phyloP scores from a whole-genome alignment of 2,797 vertebrate species.

The Tenualosa thibaudeaui region DNA sequence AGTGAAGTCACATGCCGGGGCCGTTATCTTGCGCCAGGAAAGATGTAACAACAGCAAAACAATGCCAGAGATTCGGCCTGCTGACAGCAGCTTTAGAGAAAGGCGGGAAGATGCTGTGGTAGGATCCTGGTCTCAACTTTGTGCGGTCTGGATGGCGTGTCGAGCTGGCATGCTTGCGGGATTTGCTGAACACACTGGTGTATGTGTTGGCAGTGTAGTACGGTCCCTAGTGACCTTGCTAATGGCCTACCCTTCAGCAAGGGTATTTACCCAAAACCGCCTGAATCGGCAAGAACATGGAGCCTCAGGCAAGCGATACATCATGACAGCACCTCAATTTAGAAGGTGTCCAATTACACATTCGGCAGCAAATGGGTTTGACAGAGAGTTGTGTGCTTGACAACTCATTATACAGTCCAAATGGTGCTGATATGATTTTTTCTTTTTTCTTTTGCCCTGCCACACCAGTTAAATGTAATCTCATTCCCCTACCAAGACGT shows the following conservation, averaged over 20 bases:
- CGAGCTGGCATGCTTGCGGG: constrained; percentile 11
- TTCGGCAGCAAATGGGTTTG: not conserved
- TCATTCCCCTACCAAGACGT: not conserved
- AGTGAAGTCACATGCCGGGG: not conserved
- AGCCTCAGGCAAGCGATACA: constrained; percentile 40
- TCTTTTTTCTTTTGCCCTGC: not conserved
- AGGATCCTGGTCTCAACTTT: not conserved
- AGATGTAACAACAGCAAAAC: not conserved
- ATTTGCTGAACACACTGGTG: constrained; percentile 44
- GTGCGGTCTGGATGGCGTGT: not conserved
- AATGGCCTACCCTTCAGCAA: constrained; percentile 48
- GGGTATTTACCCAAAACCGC: constrained; percentile 34
- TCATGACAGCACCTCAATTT: constrained; percentile 41
- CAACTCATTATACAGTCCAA: constrained; percentile 20
- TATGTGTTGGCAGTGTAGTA: constrained; percentile 24
- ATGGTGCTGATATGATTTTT: not conserved
- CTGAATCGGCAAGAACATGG: constrained; percentile 38
- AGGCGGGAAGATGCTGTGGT: not conserved
- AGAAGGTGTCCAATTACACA: constrained; percentile 37
- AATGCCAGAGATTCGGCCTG: not conserved
- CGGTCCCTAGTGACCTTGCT: constrained; percentile 37
- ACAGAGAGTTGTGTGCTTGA: constrained; percentile 27
- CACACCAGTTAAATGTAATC: not conserved
- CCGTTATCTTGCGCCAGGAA: not conserved
- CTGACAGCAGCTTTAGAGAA: not conserved